These are phyloP conservation scores for Tetragonula clypearis DNA, from an alignment of 1,140 invertebrate species.

Conservation along the genomic window DNA sequence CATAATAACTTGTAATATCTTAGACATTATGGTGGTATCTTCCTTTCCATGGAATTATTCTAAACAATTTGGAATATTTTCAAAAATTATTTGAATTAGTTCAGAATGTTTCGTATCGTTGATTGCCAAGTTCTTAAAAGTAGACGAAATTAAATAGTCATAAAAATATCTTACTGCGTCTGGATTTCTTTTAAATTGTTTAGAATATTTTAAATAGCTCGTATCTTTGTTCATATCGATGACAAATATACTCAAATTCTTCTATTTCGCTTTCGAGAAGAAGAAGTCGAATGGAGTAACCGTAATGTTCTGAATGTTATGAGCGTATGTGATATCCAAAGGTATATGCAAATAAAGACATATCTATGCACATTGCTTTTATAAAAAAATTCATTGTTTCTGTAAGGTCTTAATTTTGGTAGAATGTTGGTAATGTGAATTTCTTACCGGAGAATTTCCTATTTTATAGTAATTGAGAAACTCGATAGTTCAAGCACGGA, in stretches of 20 bases:
- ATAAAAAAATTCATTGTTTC: constrained; percentile 24
- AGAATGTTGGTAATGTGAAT: not conserved
- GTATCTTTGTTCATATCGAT: too few species aligned
- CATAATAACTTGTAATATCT: too few species aligned
- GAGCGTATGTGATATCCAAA: constrained; percentile 6
- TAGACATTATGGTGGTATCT: too few species aligned
- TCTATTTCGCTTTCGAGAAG: not conserved
- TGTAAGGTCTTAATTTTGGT: not conserved
- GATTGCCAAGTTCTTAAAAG: too few species aligned
- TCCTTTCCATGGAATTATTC: too few species aligned
- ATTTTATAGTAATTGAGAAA: not conserved
- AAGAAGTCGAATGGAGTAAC: not conserved
- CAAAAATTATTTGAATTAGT: not conserved
- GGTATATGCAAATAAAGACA: not conserved
- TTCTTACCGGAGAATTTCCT: not conserved
- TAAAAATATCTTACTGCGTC: too few species aligned
- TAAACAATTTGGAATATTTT: not conserved
- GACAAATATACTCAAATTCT: too few species aligned
- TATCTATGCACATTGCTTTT: not conserved
- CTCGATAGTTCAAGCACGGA: too few species aligned
- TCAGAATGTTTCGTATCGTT: not conserved
- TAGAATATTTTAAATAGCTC: too few species aligned
- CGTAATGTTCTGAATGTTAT: not conserved
- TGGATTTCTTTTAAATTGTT: too few species aligned
- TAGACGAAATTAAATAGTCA: too few species aligned